These are phyloP conservation scores for Aldabrachelys gigantea DNA, from an alignment of 2,113 vertebrate species.

Conservation along the genomic window DNA sequence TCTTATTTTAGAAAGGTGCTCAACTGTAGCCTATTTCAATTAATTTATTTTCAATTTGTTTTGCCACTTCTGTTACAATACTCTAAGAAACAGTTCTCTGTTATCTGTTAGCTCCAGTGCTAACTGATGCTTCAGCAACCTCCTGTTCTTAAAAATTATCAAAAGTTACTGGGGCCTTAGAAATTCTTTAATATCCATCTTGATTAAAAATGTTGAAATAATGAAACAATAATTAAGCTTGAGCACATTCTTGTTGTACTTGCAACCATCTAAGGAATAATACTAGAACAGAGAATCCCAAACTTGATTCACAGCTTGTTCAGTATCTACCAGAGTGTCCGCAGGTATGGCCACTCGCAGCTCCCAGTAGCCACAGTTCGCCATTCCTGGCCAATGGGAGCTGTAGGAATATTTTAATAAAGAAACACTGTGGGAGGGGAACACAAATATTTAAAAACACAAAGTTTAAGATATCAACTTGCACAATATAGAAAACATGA, in stretches of 20 bases:
- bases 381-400: too few species aligned
- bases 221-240: neutral
- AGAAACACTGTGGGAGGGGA: neutral
- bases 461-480: neutral
- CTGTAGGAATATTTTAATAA: too few species aligned
- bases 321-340: too few species aligned
- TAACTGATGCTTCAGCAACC: neutral
- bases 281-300: neutral
- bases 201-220: constrained; percentile 20
- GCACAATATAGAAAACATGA: neutral
- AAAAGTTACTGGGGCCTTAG: neutral
- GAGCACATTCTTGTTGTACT: neutral
- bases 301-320: too few species aligned
- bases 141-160: neutral
- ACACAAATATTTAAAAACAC: neutral
- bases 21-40: neutral
- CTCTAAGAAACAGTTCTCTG: neutral
- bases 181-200: neutral
- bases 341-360: too few species aligned
- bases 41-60: neutral
- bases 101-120: neutral
- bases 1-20: neutral
- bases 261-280: constrained; percentile 25
- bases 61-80: neutral
- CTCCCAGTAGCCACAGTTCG: too few species aligned